Base-by-base conservation (phyloP, 1,140 invertebrate genomes). In the Drosophila carrolli region DNA sequence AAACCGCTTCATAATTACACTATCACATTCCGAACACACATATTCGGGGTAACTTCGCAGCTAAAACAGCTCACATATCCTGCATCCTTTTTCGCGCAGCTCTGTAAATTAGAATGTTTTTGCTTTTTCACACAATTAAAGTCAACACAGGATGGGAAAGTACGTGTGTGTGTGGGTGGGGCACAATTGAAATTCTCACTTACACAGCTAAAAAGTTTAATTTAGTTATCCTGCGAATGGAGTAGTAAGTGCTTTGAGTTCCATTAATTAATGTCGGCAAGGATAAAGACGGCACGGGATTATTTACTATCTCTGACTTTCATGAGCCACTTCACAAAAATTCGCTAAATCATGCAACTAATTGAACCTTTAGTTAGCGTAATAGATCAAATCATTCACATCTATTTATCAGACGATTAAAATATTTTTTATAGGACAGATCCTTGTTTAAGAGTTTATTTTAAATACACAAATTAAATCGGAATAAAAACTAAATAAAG, bases 81-180 rank as follows among this genome's bases (percentile, higher is more conserved):
- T 77, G 74, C 79, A 81, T 81, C 78, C 65, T 78, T 88, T 55
- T 58, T 47, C 70, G 58, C 74, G 71, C 75, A 48, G 54, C 61
- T 51, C 70, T 50, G 84, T 84, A 89, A 89, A 89, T 89, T 89
- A 89, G 85, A 89, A 89, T 89, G 84, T 89, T 89, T 89, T 81
- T 89, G 84, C 84, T 89, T 81, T 89, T 84, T 89, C 84, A 84
- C 85, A 89, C 84, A 89, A 84, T 89, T 89, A 89, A 89, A 89
- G 84, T 89, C 80, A 89, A 89, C 84, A 89, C 32, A 13, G 29
- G 14, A 13, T 56, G 40, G 60, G n/a, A 5, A 19, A 29, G 2
- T 8, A 16, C 7, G 11, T 23, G 40, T 14, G 32, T 9, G 29
- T 43, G 40, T 13, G 19, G 19, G 2, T 58, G 61, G 76, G 40